These are phyloP conservation scores for Heteromyza rotundicornis DNA, from an alignment of 2,888 invertebrate genomes.

Conservation along the genomic window DNA sequence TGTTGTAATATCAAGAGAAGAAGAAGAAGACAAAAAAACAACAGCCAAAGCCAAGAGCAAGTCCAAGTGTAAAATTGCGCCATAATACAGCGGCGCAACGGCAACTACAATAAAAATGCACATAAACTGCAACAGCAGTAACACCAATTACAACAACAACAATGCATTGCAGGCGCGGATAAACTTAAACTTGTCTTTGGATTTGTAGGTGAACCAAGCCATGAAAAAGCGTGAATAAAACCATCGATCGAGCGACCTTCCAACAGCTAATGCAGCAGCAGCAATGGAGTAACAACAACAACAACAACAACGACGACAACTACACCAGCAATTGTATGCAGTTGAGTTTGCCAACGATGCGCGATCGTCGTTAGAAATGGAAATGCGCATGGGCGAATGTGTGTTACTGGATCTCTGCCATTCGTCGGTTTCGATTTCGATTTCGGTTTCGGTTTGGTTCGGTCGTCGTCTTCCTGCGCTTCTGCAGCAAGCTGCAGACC, in stretches of 20 bases:
- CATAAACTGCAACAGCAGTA: constrained; percentile 8
- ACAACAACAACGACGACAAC: constrained; percentile 34
- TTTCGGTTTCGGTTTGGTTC: constrained; percentile 52
- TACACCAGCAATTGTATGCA: constrained; percentile 11
- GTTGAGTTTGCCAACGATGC: too few species aligned
- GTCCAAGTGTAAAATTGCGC: constrained; percentile 37
- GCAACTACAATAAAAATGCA: constrained; percentile 31
- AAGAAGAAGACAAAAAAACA: too few species aligned
- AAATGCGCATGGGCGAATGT: constrained; percentile 55
- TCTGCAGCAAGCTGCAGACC: constrained; percentile 22
- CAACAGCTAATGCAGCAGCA: constrained; percentile 25
- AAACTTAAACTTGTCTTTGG: constrained; percentile 42
- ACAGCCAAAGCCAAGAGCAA: constrained; percentile 50
- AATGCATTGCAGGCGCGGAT: constrained; percentile 8
- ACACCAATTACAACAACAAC: neutral
- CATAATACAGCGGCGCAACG: constrained; percentile 45
- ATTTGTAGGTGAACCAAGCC: constrained; percentile 58
- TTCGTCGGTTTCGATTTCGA: constrained; percentile 57
- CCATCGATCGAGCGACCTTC: constrained; percentile 20
- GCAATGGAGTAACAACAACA: constrained; percentile 14
- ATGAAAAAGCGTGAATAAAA: constrained; percentile 40
- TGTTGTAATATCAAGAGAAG: constrained; percentile 6
- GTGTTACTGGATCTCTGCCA: constrained; percentile 57
- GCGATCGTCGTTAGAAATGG: constrained; percentile 54
- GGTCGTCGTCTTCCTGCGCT: constrained; percentile 37